Base-by-base conservation (phyloP, 2,797 vertebrate species). In the Thaleichthys pacificus region DNA sequence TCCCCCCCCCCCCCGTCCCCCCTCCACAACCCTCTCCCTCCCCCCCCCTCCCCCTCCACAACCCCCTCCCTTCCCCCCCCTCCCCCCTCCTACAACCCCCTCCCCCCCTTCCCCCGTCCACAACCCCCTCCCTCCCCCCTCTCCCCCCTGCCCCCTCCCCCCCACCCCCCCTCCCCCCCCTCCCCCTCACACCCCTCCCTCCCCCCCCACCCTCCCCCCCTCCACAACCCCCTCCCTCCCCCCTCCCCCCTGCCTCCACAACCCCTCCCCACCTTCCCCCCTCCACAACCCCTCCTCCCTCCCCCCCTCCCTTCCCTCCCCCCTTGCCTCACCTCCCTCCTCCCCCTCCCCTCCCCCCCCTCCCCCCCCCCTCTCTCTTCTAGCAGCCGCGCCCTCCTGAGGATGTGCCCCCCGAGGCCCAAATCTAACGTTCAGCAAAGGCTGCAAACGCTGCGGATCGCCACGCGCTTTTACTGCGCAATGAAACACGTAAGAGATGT, bases 401-500 rank as follows among this genome's bases (percentile, higher is more conserved):
- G 86, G 91, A 92, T 83, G 86, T 78, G 87, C 91, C 90, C 90
- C 83, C 86, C 72, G 77, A 87, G 91, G 87, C 88, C 91, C 89
- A 92, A 92, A 92, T 92, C 91, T 91, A 92, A 91, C 82, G 91
- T 92, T 90, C 91, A 92, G 89, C 91, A 92, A 92, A 92, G 91
- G 91, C 87, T 92, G 89, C 91, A 92, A 92, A 92, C 91, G 85
- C 89, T 92, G 84, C 90, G 91, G 91, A 92, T 92, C 88, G 91
- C 91, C 84, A 92, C 91, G 78, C 91, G 91, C 88, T 92, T 92
- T 92, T 92, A 92, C 91, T 92, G 91, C 86, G 91, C 91, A 87
- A 91, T 92, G 91, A 92, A 92, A 92, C 91, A 92, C 90, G 91
- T 92, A 92, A 92, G 91, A 92, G 89, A 91, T 90, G 90, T 91